A percentile compares a stretch with the other conserved stretches of the same genome.
phyloP scores from a whole-genome alignment of 1,140 invertebrate genomes.

The fruit fly (Drosophila melanogaster) region Release_6_plus_ISO1_MT NC_004354.4:11987001-11987500 shows the following conservation, averaged over 20 bases:
- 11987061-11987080: conserved; percentile 44
- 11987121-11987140: conserved; percentile 31
- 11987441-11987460: neutral
- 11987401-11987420: conserved; percentile 80
- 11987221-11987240: neutral
- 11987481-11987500: conserved; percentile 82
- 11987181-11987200: conserved; percentile 81
- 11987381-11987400: conserved; percentile 76
- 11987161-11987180: conserved; percentile 80
- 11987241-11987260: neutral
- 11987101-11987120: conserved; percentile 10
- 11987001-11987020: conserved; percentile 7
- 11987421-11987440: conserved; percentile 30
- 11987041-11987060: conserved; percentile 79
- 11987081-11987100: conserved; percentile 18
- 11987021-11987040: conserved; percentile 57
- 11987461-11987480: conserved; percentile 59
- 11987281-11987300: conserved; percentile 76
- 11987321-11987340: conserved; percentile 77
- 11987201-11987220: conserved; percentile 56
- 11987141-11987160: conserved; percentile 66
- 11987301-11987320: conserved; percentile 67
- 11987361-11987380: conserved; percentile 50
- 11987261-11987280: conserved; percentile 60
- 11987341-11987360: conserved; percentile 79